Base-by-base conservation (phyloP, 2,113 vertebrate species). In the Galemys pyrenaicus region DNA sequence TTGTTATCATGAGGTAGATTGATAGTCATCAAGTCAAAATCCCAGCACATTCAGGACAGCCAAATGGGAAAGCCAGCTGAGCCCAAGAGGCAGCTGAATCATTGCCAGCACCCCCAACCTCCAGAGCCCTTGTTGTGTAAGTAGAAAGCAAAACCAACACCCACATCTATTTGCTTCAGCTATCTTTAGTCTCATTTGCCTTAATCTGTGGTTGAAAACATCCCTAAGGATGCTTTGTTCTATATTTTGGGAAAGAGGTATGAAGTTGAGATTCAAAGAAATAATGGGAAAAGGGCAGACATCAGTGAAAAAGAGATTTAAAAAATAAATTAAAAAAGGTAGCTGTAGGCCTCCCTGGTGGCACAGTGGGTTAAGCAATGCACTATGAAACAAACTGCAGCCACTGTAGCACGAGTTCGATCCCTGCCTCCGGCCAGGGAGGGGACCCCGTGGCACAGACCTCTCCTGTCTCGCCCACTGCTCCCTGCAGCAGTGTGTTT, bases 1-100 rank as follows among this genome's bases (percentile, higher is more conserved):
- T 94, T 68, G 81, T 90, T 64, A 90, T 70, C 68, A 79, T 79
- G 71, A 96, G 28, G 41, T 67, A 83, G 49, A 9, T 78, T 79
- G 68, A 89, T 13, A 83, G 70, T 92, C 70, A 90, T 89, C 15
- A 71, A 78, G 16, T 82, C 41, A 83, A 96, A 82, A 58, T 64
- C 19, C 64, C 65, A 6, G n/a, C n/a, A 73, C 32, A 78, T 41
- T 64, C 32, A 78, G 84, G 56, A 49, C 44, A 89, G n/a, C 28
- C 65, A 79, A 65, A 20, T n/a, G 58, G 35, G 71, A 87, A 87
- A 73, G n/a, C 12, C 39, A 35, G 28, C 78, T 30, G 62, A 71
- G 19, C 56, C 83, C 9, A 60, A 32, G 46, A 92, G 56, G 37
- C 70, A 74, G 32, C n/a, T 88, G 88, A 92, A 74, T 49, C 51